phyloP scores from a whole-genome alignment of 2,797 vertebrate genomes.

The Melanitta fusca region DNA sequence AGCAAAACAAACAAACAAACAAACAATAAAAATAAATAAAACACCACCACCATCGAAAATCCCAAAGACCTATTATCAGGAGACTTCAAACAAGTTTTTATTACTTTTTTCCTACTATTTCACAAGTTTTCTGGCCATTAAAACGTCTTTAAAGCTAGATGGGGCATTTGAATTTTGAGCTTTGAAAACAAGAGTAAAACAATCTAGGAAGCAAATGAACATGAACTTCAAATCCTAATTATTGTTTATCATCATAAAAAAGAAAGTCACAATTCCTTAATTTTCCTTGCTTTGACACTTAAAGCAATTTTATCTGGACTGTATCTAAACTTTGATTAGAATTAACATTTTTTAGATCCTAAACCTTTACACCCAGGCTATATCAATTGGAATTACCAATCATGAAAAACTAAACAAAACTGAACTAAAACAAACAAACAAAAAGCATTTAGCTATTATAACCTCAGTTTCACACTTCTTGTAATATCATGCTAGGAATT shows the following conservation, averaged over 20 bases:
- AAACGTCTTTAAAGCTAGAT: neutral
- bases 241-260: neutral
- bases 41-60: neutral
- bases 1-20: neutral
- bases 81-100: neutral
- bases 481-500: neutral
- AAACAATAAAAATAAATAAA: neutral
- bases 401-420: neutral
- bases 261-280: neutral
- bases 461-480: neutral
- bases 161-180: neutral
- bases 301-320: neutral
- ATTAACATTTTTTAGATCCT: neutral
- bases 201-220: neutral
- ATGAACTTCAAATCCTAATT: neutral
- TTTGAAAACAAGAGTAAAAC: neutral
- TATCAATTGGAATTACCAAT: neutral
- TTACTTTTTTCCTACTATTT: neutral
- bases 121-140: neutral
- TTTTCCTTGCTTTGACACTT: neutral
- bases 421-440: neutral
- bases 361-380: rapidly evolving
- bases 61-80: neutral
- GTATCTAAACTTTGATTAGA: neutral
- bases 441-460: neutral